A percentile compares a stretch with the other conserved stretches of the same genome.
Evolutionary conservation across 2,113 vertebrate genomes (phyloP).

Genomic region (Nesogale talazaci): DNA sequence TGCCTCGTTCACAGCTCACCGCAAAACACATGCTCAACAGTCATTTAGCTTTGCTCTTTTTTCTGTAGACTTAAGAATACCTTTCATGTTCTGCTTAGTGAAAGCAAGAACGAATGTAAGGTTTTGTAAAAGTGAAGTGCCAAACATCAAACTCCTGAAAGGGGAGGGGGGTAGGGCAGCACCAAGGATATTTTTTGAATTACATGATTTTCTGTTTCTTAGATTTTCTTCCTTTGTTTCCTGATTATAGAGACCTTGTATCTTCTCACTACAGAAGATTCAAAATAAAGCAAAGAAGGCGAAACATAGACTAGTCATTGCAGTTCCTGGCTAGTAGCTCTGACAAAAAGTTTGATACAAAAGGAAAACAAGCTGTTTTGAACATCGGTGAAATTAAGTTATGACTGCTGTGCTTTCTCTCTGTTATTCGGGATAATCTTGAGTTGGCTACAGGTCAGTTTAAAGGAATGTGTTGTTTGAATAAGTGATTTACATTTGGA

Average conservation of each 20-base stretch:
- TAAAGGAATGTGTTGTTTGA: slow-evolving; percentile 56
- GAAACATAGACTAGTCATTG: background rate
- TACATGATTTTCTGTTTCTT: background rate
- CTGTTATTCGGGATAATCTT: slow-evolving; percentile 41
- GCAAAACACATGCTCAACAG: too few species aligned
- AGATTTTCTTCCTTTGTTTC: background rate
- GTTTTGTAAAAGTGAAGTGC: too few species aligned
- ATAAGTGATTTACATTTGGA: slow-evolving; percentile 64
- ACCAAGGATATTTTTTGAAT: too few species aligned
- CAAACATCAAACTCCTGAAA: too few species aligned
- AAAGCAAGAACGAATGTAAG: too few species aligned
- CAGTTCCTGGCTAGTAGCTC: too few species aligned
- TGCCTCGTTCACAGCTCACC: too few species aligned
- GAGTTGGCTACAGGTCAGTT: slow-evolving; percentile 49
- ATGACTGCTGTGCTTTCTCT: slow-evolving; percentile 1
- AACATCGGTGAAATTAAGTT: slow-evolving; percentile 23
- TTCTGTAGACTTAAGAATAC: too few species aligned
- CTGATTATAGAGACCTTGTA: background rate
- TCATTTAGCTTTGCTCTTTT: too few species aligned
- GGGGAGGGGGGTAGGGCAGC: too few species aligned
- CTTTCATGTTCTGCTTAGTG: too few species aligned
- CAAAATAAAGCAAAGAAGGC: slow-evolving; percentile 27
- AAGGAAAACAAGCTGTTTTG: slow-evolving; percentile 44
- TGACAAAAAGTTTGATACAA: background rate
- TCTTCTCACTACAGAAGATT: background rate